Conservation (phyloP, 2,888 invertebrate species). For the Campoplex capitator region DNA sequence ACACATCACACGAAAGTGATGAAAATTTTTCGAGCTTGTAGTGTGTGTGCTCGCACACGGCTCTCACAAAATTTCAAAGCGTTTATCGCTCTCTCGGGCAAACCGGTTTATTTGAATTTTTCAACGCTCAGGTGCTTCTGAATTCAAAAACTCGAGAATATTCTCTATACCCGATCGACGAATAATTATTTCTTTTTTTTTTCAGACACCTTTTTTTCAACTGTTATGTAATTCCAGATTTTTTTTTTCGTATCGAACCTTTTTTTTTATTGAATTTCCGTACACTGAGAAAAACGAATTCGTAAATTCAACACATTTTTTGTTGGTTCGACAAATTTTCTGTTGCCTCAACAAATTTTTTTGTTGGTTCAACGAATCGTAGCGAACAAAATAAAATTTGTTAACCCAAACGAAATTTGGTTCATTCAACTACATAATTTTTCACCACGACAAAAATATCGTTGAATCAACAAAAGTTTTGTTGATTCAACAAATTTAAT, state of each 20-base stretch:
- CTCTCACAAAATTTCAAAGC: not conserved
- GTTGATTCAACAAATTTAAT: too few species aligned
- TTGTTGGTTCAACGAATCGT: too few species aligned
- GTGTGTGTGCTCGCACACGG: not conserved
- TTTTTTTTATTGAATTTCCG: not conserved
- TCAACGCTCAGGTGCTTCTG: slow-evolving; percentile 16
- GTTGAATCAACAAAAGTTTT: too few species aligned
- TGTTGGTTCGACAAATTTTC: too few species aligned
- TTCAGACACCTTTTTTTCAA: not conserved
- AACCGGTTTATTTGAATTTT: slow-evolving; percentile 9
- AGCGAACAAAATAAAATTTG: too few species aligned
- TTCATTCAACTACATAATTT: too few species aligned
- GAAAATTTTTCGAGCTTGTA: not conserved
- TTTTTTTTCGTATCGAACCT: not conserved
- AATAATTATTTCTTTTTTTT: not conserved
- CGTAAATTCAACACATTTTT: too few species aligned
- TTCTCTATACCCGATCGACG: not conserved
- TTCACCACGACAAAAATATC: too few species aligned
- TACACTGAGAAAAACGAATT: too few species aligned
- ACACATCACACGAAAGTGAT: not conserved
- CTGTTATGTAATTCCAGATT: not conserved
- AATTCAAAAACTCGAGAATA: not conserved
- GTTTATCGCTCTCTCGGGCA: not conserved
- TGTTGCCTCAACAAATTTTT: too few species aligned
- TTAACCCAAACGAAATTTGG: too few species aligned